These are phyloP conservation scores for Noctua janthina DNA, from an alignment of 2,888 invertebrate genomes.

Conservation along the genomic window DNA sequence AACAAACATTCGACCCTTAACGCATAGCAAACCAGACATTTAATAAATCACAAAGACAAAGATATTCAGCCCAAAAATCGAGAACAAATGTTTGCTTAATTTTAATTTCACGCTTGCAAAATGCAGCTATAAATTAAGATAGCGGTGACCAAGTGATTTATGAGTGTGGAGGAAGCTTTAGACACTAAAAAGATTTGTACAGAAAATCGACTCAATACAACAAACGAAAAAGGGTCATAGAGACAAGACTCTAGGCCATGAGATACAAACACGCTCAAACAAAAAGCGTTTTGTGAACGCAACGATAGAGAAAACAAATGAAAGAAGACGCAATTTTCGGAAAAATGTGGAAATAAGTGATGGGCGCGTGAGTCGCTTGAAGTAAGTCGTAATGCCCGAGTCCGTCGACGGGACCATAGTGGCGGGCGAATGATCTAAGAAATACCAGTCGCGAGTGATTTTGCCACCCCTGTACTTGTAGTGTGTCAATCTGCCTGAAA, in stretches of 20 bases:
- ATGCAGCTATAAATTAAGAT: conserved; percentile 74
- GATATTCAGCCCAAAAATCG: conserved; percentile 51
- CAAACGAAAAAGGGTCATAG: too few relatives aligned
- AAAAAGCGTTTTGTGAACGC: too few relatives aligned
- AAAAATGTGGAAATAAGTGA: too few relatives aligned
- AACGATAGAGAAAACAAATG: too few relatives aligned
- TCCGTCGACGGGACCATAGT: too few relatives aligned
- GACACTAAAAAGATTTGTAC: conserved; percentile 15
- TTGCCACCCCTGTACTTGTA: background rate
- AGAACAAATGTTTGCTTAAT: conserved; percentile 66
- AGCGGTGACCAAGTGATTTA: conserved; percentile 74
- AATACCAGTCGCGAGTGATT: too few relatives aligned
- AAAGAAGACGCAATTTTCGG: too few relatives aligned
- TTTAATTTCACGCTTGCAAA: conserved; percentile 69
- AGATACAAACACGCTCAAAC: too few relatives aligned
- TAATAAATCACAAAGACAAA: conserved; percentile 52
- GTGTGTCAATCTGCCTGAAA: background rate
- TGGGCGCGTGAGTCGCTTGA: too few relatives aligned
- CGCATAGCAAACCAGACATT: conserved; percentile 15
- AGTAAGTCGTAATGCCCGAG: too few relatives aligned
- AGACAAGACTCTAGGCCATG: too few relatives aligned
- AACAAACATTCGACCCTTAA: background rate
- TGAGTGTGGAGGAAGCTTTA: conserved; percentile 69
- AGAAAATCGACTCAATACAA: conserved; percentile 10
- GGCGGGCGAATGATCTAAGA: too few relatives aligned